Conservation (phyloP, 1,140 invertebrate genomes). For the Aleiodes sp. region DNA sequence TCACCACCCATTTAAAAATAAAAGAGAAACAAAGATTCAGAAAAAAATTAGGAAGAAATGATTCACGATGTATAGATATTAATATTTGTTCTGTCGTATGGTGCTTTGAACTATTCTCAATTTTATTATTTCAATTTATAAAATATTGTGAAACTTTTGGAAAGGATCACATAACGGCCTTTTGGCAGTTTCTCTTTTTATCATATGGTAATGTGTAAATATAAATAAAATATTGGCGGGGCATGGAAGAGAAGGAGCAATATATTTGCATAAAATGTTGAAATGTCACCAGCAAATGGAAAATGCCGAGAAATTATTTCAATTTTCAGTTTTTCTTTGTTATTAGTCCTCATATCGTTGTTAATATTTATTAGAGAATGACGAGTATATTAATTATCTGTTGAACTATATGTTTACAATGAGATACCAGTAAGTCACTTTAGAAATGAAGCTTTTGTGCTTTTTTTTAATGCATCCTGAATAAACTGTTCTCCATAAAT, state of each 20-base stretch:
- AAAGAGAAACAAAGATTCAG: background rate
- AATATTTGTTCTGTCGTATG: background rate
- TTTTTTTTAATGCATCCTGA: background rate
- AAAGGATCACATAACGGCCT: background rate
- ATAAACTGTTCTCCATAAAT: background rate
- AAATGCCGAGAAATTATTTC: background rate
- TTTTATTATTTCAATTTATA: background rate
- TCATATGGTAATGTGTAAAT: conserved; percentile 8
- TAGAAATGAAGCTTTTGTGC: background rate
- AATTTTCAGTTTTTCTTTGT: conserved; percentile 6
- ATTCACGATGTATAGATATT: background rate
- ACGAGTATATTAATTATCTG: conserved; percentile 1
- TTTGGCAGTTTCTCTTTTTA: background rate
- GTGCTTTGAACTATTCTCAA: background rate
- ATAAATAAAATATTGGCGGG: too few species aligned
- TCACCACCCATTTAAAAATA: background rate
- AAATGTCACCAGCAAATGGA: too few species aligned
- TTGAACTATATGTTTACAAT: background rate
- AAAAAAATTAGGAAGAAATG: background rate
- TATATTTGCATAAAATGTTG: too few species aligned
- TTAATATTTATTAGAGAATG: conserved; percentile 9
- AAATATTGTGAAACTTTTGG: background rate
- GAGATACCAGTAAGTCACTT: background rate
- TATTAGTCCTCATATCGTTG: conserved; percentile 6
- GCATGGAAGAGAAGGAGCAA: too few species aligned